phyloP scores from a whole-genome alignment of 2,888 invertebrate species.

The Meteorus colon region DNA sequence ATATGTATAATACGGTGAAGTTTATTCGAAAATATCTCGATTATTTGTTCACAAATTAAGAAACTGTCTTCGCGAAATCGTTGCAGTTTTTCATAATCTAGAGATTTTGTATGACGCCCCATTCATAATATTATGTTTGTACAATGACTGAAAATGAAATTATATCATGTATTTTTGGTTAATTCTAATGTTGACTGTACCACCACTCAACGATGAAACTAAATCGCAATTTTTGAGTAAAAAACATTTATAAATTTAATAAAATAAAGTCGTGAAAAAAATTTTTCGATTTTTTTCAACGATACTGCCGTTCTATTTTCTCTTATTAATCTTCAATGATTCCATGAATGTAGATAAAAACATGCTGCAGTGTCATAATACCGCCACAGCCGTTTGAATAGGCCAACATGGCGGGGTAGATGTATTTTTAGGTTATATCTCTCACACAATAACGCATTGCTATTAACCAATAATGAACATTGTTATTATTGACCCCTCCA shows the following conservation, averaged over 20 bases:
- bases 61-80: constrained; percentile 21
- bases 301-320: constrained; percentile 1
- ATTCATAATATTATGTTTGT: constrained; percentile 7
- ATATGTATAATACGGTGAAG: not conserved
- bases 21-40: constrained; percentile 17
- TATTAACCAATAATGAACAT: not conserved
- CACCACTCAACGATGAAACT: constrained; percentile 20
- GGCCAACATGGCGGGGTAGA: constrained; percentile 42
- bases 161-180: not conserved
- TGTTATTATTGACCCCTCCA: not conserved
- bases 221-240: constrained; percentile 22
- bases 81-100: constrained; percentile 3
- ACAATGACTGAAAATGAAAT: constrained; percentile 13
- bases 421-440: constrained; percentile 19
- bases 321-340: constrained; percentile 17
- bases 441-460: not conserved
- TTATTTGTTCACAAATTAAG: not conserved
- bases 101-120: constrained; percentile 26
- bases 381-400: constrained; percentile 49
- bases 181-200: constrained; percentile 41
- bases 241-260: constrained; percentile 37
- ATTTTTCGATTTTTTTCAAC: constrained; percentile 31
- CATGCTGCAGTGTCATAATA: constrained; percentile 14
- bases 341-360: constrained; percentile 23
- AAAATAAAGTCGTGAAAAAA: constrained; percentile 1